Conservation (phyloP, 2,113 vertebrate species). For the Sinocyclocheilus anshuiensis region DNA sequence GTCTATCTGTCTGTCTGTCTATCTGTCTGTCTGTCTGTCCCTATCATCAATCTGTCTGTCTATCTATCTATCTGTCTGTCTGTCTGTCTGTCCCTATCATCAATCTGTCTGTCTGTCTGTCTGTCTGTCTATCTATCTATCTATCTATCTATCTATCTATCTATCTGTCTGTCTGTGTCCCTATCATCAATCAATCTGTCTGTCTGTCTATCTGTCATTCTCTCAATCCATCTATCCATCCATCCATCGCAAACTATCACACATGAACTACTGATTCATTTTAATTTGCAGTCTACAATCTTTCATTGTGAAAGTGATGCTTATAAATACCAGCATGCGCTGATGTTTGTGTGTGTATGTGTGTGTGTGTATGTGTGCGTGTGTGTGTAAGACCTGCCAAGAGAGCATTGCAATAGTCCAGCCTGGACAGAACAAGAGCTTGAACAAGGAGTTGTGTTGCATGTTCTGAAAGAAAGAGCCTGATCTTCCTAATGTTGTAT, state of each 20-base stretch:
- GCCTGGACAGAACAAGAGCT: no score
- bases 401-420: no score
- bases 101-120: no score
- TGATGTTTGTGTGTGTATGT: not conserved
- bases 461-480: no score
- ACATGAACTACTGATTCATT: not conserved
- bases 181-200: not conserved
- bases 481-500: no score
- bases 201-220: no score
- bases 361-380: slow-evolving; percentile 24
- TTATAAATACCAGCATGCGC: not conserved
- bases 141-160: not conserved
- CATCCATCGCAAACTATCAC: not conserved
- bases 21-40: not conserved
- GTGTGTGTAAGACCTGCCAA: no score
- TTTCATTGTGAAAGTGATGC: not conserved
- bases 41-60: not conserved
- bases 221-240: not conserved
- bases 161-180: not conserved
- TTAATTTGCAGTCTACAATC: not conserved
- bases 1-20: no score
- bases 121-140: not conserved
- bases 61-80: not conserved
- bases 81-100: no score
- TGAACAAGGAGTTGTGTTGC: no score